phyloP scores from a whole-genome alignment of 2,113 vertebrate species.

The Barnardius zonarius region DNA sequence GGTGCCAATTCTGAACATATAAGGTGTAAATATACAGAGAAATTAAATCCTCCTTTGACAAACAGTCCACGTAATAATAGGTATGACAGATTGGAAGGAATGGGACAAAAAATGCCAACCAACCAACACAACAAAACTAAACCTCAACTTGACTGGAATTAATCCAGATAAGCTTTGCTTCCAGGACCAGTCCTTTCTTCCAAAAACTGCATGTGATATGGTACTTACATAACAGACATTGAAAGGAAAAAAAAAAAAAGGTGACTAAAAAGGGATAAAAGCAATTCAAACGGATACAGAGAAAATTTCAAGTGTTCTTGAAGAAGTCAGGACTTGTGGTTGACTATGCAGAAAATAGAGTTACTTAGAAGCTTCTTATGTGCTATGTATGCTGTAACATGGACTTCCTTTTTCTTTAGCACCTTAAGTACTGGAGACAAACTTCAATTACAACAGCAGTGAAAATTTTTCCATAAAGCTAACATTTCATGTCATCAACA shows the following conservation, averaged over 20 bases:
- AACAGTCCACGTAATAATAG: neutral
- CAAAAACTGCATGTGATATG: neutral
- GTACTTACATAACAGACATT: neutral
- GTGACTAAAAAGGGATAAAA: neutral
- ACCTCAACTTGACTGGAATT: neutral
- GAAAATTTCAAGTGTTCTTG: neutral
- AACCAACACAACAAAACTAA: neutral
- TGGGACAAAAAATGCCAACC: neutral
- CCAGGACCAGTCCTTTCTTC: neutral
- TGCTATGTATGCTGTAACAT: neutral
- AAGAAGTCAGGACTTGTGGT: neutral
- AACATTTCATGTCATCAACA: neutral
- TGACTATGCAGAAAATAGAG: neutral
- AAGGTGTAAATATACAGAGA: neutral
- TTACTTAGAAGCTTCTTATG: neutral
- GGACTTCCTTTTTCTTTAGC: neutral
- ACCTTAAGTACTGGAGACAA: neutral
- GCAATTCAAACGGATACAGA: neutral
- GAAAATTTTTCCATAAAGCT: neutral
- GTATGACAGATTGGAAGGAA: neutral
- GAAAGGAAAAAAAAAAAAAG: neutral
- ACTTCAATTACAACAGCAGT: neutral
- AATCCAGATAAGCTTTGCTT: neutral
- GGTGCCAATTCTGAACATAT: neutral
- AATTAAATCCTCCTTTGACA: neutral